phyloP scores from a whole-genome alignment of 2,113 vertebrate genomes.

The Cyanistes caeruleus region DNA sequence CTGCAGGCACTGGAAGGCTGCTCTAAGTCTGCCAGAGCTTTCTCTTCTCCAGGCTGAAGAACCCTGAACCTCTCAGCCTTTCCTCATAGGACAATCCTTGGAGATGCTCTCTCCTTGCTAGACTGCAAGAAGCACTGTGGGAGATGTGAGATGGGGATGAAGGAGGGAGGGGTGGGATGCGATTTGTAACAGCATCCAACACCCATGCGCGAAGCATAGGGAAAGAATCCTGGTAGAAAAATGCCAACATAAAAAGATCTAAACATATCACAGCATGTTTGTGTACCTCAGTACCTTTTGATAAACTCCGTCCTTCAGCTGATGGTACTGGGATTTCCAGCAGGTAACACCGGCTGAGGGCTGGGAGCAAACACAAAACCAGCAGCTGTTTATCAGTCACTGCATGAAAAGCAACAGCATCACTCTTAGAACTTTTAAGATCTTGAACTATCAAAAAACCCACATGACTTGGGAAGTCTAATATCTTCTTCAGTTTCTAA shows the following conservation, averaged over 20 bases:
- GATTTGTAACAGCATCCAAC: fast-evolving
- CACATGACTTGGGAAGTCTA: fast-evolving
- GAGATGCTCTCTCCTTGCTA: fast-evolving
- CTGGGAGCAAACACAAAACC: fast-evolving
- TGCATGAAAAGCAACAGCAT: background rate
- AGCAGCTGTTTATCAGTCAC: background rate
- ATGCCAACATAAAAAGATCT: background rate
- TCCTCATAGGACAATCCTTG: too few relatives aligned
- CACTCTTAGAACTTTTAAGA: background rate
- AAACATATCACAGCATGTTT: fast-evolving
- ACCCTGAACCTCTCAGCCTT: background rate
- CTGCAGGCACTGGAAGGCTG: background rate
- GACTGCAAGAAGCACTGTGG: fast-evolving
- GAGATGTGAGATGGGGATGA: background rate
- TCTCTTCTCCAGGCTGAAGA: background rate
- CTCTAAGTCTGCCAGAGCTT: background rate
- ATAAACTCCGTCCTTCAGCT: background rate
- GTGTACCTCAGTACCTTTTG: background rate
- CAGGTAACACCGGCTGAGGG: fast-evolving
- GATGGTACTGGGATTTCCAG: background rate
- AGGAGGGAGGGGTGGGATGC: fast-evolving
- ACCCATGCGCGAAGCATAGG: fast-evolving
- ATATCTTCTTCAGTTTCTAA: background rate
- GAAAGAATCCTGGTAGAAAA: too few relatives aligned
- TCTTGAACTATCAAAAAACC: fast-evolving